phyloP scores from a whole-genome alignment of 2,113 vertebrate genomes.

The Neoarius graeffei region DNA sequence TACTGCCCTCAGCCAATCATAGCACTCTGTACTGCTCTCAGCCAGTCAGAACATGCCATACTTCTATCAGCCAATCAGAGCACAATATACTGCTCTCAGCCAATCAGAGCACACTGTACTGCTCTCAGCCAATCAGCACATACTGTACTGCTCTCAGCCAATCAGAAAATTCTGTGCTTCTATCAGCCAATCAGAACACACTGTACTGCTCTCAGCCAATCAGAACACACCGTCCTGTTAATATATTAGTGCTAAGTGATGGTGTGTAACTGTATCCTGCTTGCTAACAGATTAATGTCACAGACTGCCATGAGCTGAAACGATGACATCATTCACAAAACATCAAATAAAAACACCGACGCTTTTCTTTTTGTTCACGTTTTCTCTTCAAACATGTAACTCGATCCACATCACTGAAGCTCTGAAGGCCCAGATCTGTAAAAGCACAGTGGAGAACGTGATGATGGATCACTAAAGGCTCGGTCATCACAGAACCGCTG shows the following conservation, averaged over 20 bases:
- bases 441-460: not conserved
- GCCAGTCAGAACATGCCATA: not conserved
- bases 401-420: not conserved
- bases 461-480: not conserved
- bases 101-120: not conserved
- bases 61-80: not conserved
- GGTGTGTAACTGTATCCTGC: not conserved
- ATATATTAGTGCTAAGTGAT: not conserved
- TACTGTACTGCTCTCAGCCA: not conserved
- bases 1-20: not conserved
- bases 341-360: not conserved
- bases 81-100: not conserved
- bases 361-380: not conserved
- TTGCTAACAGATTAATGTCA: constrained; percentile 2
- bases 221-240: not conserved
- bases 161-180: not conserved
- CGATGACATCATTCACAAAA: constrained; percentile 20
- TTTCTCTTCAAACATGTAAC: constrained; percentile 17
- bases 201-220: not conserved
- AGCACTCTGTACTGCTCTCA: not conserved
- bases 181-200: not conserved
- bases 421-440: not conserved
- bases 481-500: constrained; percentile 7
- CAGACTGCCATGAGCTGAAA: not conserved
- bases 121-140: constrained; percentile 5